Base-by-base conservation (phyloP, 2,797 vertebrate species). In the Lycodopsis pacificus region DNA sequence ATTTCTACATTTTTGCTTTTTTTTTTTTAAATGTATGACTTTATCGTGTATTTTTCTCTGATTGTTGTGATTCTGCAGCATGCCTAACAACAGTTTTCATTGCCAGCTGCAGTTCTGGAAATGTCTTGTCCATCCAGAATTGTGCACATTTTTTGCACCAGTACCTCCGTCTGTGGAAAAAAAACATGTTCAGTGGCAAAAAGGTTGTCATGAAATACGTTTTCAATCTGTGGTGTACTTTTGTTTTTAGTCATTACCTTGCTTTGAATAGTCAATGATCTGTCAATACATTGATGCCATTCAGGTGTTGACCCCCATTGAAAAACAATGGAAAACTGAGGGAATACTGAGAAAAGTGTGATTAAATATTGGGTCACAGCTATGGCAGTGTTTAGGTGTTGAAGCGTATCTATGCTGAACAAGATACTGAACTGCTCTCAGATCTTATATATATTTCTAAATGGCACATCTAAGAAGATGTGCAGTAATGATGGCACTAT, bases 361-460 rank as follows among this genome's bases (percentile, higher is more conserved):
- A 46, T 65, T 65, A 4, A 17, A 11, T 22, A 68, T 17, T 48
- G 20, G 32, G 13, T 71, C 13, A 51, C 12, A 61, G 36, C 34
- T 61, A 64, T 56, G 14, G 3, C 20, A 25, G 30, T 32, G 32
- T 59, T 34, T 44, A 58, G 22, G 40, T 20, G 44, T 19, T 27
- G 3, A 46, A 56, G 36, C 36, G 8, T 25, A 7, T 53, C 15
- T 58, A 7, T 44, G 1, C 27, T 49, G n/a, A 59, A n/a, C 44
- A 59, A 65, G 34, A 65, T 36, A 65, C 14, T 66, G 32, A 57
- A 40, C 19, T 61, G 10, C 30, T 67, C 66, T 61, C 25, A 61
- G 20, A 57, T 62, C 42, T 34, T 34, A 7, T 54, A 5, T 54
- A 54, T 54, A 54, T 25, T 27, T 27, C 5, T 54, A 54, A 27